Evolutionary conservation across 2,797 vertebrate genomes (phyloP), one percentile per base, ranked within the genome.

Genomic region (Poliocrania exsul): DNA sequence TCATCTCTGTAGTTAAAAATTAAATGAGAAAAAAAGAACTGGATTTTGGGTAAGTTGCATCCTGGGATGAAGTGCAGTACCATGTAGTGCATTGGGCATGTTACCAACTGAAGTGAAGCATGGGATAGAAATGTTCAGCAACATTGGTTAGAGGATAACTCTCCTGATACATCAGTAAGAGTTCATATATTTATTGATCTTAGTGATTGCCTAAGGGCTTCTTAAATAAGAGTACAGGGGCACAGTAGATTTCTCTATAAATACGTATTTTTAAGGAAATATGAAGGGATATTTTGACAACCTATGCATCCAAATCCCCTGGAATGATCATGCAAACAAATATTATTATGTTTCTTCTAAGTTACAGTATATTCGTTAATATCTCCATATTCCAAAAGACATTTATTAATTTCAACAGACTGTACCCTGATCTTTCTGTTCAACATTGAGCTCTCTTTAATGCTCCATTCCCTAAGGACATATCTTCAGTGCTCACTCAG

Each of bases 201-300:
- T 83, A 60, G 77, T 47, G 51, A 74, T 33, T 21, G 3, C 57
- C 46, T 40, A 53, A 62, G 17, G 19, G 10, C 5, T 70, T 72
- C n/a, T 88, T 40, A 89, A 24, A 24, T 79, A 80, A 89, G 44
- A 69, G 11, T 58, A 91, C 81, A 61, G 31, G 53, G 6, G 6
- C 29, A 73, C 13, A 40, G 19, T 29, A 60, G 20, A 19, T 64
- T 96, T 91, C 38, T 91, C 60, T 81, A 91, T 94, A 92, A 58
- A 29, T 72, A 83, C 31, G 17, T 82, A n/a, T 86, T 96, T 95
- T 96, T 79, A 61, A 56, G 77, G 35, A 79, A 95, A 72, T 37
- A 25, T 28, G 47, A 86, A 81, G 42, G 50, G 93, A 86, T 35
- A 62, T 46, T 95, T 91, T 82, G 93, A 77, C 42, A 86, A 54